phyloP scores from a whole-genome alignment of 2,113 vertebrate genomes.

The Microcebus griseorufus region DNA sequence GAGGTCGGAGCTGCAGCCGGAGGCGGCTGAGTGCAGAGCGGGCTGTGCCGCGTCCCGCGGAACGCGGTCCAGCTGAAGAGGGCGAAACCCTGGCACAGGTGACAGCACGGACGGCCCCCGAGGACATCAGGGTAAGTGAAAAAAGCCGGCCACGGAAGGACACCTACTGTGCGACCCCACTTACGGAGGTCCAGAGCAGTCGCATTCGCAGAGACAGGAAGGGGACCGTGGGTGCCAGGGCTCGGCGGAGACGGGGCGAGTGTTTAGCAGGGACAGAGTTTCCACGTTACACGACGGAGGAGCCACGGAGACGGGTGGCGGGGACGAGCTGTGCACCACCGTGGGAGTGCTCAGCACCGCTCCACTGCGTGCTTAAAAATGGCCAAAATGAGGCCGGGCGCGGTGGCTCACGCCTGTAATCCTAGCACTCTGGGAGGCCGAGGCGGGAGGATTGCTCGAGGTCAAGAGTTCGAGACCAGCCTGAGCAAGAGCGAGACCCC shows the following conservation, averaged over 20 bases:
- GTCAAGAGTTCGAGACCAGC: too few relatives aligned
- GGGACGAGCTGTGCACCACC: fast-evolving
- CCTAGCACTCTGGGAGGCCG: too few relatives aligned
- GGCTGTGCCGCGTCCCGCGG: fast-evolving
- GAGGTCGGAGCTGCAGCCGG: not conserved
- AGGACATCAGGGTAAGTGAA: fast-evolving
- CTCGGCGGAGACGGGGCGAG: fast-evolving
- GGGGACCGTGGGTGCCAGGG: fast-evolving
- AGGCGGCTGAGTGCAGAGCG: too few relatives aligned
- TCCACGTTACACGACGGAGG: not conserved
- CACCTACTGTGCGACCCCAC: fast-evolving
- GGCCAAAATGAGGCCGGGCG: fast-evolving
- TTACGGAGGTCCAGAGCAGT: fast-evolving
- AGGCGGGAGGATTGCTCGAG: too few relatives aligned
- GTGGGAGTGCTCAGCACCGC: fast-evolving
- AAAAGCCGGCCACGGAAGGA: fast-evolving
- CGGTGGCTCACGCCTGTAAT: too few relatives aligned
- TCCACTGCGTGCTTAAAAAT: fast-evolving
- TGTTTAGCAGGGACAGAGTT: fast-evolving
- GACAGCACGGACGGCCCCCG: fast-evolving
- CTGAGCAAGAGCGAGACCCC: too few relatives aligned
- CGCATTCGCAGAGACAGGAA: fast-evolving
- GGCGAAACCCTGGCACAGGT: fast-evolving
- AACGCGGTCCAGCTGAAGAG: fast-evolving
- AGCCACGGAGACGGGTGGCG: not conserved